Evolutionary conservation across 1,140 invertebrate species (phyloP).

Genomic region (Pemphigus obesinymphae): DNA sequence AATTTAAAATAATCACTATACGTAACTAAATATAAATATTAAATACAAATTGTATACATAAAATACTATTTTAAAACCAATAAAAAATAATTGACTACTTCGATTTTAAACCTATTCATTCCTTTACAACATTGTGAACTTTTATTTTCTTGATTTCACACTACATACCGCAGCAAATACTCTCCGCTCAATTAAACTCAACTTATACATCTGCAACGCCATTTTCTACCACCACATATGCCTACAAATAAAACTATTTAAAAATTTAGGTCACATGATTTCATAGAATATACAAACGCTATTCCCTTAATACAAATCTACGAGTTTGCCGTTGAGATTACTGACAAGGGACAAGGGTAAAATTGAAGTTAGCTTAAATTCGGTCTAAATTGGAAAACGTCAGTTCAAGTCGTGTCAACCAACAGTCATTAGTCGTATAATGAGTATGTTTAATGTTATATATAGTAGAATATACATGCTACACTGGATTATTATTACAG

Average conservation of each 20-base stretch:
- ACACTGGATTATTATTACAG: too few relatives aligned
- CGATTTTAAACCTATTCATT: too few relatives aligned
- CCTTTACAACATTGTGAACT: neutral
- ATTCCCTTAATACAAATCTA: neutral
- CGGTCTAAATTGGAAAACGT: neutral
- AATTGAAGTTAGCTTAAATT: neutral
- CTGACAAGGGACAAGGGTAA: neutral
- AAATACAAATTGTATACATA: too few relatives aligned
- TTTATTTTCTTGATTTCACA: neutral
- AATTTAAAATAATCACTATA: too few relatives aligned
- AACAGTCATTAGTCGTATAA: neutral
- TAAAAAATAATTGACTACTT: too few relatives aligned
- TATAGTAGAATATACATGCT: too few relatives aligned
- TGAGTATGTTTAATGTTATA: too few relatives aligned
- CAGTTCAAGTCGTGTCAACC: neutral
- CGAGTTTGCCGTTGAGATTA: neutral
- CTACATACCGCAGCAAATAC: neutral
- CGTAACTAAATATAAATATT: too few relatives aligned
- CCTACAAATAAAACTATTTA: neutral
- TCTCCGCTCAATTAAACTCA: neutral
- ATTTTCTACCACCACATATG: neutral
- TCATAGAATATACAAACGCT: neutral
- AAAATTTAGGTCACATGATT: neutral
- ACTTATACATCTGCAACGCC: neutral
- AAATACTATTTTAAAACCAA: too few relatives aligned